Conservation (phyloP, 2,888 invertebrate genomes). For the Coenonympha glycerion region DNA sequence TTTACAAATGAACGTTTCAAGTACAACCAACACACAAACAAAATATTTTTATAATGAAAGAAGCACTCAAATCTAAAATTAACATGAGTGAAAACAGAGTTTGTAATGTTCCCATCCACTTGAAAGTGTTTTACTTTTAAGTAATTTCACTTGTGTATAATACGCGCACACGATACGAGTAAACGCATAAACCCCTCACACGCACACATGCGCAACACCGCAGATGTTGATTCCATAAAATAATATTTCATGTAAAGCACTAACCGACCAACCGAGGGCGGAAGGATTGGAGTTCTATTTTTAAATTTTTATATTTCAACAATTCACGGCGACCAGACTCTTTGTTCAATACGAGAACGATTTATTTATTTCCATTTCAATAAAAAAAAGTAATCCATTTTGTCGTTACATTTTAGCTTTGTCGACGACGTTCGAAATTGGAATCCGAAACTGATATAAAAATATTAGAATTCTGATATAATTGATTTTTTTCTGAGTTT, state of each 20-base stretch:
- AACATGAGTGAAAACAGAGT: conserved; percentile 48
- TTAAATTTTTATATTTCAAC: conserved; percentile 69
- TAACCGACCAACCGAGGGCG: conserved; percentile 71
- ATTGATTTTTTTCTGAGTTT: too few species aligned
- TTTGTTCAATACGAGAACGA: conserved; percentile 37
- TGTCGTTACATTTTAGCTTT: conserved; percentile 16
- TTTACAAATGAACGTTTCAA: conserved; percentile 16
- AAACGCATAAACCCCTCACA: conserved; percentile 67
- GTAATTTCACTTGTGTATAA: conserved; percentile 69
- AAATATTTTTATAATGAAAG: conserved; percentile 31
- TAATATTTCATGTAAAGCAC: conserved; percentile 76
- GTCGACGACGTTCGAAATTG: conserved; percentile 4
- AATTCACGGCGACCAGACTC: conserved; percentile 50
- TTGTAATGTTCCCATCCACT: conserved; percentile 65
- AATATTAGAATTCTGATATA: too few species aligned
- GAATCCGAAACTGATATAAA: too few species aligned
- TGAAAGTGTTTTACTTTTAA: conserved; percentile 65
- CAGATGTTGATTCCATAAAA: conserved; percentile 77
- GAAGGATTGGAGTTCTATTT: conserved; percentile 76
- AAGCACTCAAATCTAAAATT: conserved; percentile 40
- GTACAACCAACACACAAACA: conserved; percentile 13
- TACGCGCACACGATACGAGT: too few species aligned
- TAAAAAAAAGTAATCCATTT: conserved; percentile 19
- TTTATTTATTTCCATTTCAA: conserved; percentile 17
- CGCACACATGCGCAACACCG: conserved; percentile 56